Evolutionary conservation across 2,797 vertebrate species (phyloP), one percentile per base, ranked within the genome.

Genomic region (Nasua narica): DNA sequence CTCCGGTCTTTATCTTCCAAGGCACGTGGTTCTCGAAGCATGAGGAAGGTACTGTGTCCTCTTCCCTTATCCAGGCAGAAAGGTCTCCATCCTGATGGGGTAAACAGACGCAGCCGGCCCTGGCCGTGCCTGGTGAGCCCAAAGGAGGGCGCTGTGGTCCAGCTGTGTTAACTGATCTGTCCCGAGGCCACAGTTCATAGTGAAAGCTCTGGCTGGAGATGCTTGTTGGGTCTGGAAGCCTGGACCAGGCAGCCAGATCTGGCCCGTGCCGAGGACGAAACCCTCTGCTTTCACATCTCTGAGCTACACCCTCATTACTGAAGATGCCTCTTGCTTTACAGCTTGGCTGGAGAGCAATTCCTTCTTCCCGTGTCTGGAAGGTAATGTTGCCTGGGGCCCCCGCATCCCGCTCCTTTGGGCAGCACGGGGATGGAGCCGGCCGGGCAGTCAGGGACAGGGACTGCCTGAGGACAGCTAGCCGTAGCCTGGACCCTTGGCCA

Each of bases 321-420:
- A 83, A 50, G 77, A 58, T 62, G 70, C 16, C 93, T 95, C 46
- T 78, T 32, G 67, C 96, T 94, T 86, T 76, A 54, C 10, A 93
- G 84, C 43, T 88, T 95, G 69, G 58, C 50, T 46, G 67, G 58
- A 74, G 14, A 90, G 25, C 69, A 40, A 2, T 85, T 18, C 32
- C 1, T 52, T 50, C 54, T 93, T 35, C n/a, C 86, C 48, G 40
- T 46, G 79, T 70, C 88, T 79, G 58, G 72, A 90, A 72, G 60
- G 46, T 19, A 27, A n/a, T 35, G 32, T 76, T 56, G 27, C 48
- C 62, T 29, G 43, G n/a, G 62, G 78, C 67, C 21, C 60, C 32
- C n/a, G n/a, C 37, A 37, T 32, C 37, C 52, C 60, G 1, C 43
- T 91, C 67, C 72, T 60, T 46, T 35, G 50, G 76, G 56, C 7